Conservation (phyloP, 2,888 invertebrate genomes). For the Scaptodrosophila latifasciaeformis region DNA sequence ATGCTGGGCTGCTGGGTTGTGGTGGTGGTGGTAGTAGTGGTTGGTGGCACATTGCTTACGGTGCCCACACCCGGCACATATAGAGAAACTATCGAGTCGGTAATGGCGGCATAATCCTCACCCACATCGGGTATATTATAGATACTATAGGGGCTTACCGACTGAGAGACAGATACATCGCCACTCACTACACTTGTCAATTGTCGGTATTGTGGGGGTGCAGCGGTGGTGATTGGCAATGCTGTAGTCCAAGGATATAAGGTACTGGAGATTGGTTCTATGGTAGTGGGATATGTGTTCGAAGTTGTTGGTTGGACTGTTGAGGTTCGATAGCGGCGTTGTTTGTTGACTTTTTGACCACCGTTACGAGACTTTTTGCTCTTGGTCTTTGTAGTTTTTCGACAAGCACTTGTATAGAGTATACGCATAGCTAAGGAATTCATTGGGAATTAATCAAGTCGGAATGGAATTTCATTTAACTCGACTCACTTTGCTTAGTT, state of each 20-base stretch:
- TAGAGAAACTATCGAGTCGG: slow-evolving; percentile 38
- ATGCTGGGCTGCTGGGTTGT: background rate
- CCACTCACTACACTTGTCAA: slow-evolving; percentile 10
- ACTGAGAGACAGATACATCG: slow-evolving; percentile 36
- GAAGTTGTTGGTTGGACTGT: background rate
- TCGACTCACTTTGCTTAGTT: slow-evolving; percentile 35
- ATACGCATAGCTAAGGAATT: slow-evolving; percentile 30
- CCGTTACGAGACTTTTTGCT: background rate
- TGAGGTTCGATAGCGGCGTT: background rate
- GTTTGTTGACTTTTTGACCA: background rate
- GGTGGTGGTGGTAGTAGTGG: slow-evolving; percentile 16
- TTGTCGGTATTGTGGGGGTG: slow-evolving; percentile 26
- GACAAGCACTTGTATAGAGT: slow-evolving; percentile 34
- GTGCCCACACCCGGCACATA: slow-evolving; percentile 45
- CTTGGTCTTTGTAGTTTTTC: background rate
- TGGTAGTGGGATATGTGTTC: background rate
- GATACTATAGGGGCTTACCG: slow-evolving; percentile 39
- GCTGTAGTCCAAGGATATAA: too few species aligned
- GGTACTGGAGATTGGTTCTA: background rate
- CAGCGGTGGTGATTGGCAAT: background rate
- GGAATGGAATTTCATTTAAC: background rate
- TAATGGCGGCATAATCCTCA: slow-evolving; percentile 33
- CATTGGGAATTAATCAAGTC: background rate
- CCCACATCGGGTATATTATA: slow-evolving; percentile 49
- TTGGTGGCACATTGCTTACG: slow-evolving; percentile 36